Conservation (phyloP, 1,140 invertebrate species). For the Calephelis virginiensis region DNA sequence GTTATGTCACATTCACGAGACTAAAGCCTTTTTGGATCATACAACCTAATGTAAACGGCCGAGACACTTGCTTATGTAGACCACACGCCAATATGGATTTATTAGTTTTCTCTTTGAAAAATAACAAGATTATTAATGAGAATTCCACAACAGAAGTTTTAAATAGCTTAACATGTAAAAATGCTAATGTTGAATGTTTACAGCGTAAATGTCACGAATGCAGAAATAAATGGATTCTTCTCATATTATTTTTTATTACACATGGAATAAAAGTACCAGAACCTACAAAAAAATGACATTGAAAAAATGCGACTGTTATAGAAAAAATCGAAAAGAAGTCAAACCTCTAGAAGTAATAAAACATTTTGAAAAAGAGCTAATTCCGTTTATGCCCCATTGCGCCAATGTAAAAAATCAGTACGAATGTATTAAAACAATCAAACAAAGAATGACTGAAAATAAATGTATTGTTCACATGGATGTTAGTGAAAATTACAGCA, state of each 20-base stretch:
- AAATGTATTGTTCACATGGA: slow-evolving; percentile 38
- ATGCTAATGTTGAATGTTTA: slow-evolving; percentile 24
- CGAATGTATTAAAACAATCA: slow-evolving; percentile 34
- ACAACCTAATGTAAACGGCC: slow-evolving; percentile 10
- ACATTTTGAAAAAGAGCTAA: slow-evolving; percentile 9
- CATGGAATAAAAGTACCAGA: not conserved
- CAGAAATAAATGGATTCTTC: slow-evolving; percentile 2
- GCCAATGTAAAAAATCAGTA: slow-evolving; percentile 38
- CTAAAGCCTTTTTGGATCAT: slow-evolving; percentile 29
- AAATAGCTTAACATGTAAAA: not conserved
- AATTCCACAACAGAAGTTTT: slow-evolving; percentile 8
- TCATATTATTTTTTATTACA: slow-evolving; percentile 4
- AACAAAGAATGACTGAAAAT: slow-evolving; percentile 34
- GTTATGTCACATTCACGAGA: slow-evolving; percentile 27
- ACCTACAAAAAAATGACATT: not conserved
- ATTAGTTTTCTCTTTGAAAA: slow-evolving; percentile 5
- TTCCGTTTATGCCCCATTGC: slow-evolving; percentile 8
- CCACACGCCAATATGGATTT: slow-evolving; percentile 13
- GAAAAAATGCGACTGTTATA: not conserved
- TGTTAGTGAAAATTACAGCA: slow-evolving; percentile 47
- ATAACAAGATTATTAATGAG: not conserved
- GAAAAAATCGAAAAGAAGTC: not conserved
- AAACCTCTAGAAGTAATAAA: not conserved
- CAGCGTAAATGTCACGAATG: not conserved
- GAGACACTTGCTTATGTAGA: slow-evolving; percentile 19